These are phyloP conservation scores for Drosophila parthenogenetica DNA, from an alignment of 2,888 invertebrate genomes.

Conservation along the genomic window DNA sequence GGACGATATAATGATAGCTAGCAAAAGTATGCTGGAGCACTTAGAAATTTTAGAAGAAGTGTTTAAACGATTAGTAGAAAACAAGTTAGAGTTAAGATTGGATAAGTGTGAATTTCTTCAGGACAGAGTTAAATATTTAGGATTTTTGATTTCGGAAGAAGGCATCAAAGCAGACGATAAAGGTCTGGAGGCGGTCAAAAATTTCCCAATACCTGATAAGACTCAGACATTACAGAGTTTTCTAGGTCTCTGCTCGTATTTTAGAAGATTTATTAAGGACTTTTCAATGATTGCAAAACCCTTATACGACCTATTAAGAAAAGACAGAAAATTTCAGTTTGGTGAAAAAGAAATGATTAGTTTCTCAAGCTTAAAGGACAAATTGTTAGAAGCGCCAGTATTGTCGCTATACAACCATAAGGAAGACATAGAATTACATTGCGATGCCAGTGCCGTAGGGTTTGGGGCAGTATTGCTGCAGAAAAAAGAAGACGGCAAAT, in stretches of 20 bases:
- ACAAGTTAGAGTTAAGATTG: conserved; percentile 28
- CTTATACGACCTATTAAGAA: conserved; percentile 66
- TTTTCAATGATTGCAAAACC: conserved; percentile 71
- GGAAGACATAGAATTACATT: no score
- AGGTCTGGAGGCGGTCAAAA: conserved; percentile 5
- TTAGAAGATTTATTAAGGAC: conserved; percentile 58
- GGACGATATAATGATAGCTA: not conserved
- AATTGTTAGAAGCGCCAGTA: no score
- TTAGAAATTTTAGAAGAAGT: not conserved
- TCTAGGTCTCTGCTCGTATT: conserved; percentile 34
- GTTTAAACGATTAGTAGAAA: conserved; percentile 22
- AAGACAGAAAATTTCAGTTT: not conserved
- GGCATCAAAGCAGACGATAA: conserved; percentile 20
- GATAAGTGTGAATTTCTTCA: conserved; percentile 62
- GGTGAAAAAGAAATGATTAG: conserved; percentile 4
- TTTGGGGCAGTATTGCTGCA: no score
- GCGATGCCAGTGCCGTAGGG: no score
- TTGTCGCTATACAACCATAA: no score
- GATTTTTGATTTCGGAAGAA: conserved; percentile 45
- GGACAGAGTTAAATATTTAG: conserved; percentile 55
- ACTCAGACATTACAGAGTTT: not conserved
- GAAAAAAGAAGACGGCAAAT: no score
- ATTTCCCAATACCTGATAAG: conserved; percentile 9
- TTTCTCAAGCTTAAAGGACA: no score
- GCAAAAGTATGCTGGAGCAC: not conserved